Evolutionary conservation across 2,797 vertebrate species (phyloP).

Genomic region (Phrynocephalus vlangalii): DNA sequence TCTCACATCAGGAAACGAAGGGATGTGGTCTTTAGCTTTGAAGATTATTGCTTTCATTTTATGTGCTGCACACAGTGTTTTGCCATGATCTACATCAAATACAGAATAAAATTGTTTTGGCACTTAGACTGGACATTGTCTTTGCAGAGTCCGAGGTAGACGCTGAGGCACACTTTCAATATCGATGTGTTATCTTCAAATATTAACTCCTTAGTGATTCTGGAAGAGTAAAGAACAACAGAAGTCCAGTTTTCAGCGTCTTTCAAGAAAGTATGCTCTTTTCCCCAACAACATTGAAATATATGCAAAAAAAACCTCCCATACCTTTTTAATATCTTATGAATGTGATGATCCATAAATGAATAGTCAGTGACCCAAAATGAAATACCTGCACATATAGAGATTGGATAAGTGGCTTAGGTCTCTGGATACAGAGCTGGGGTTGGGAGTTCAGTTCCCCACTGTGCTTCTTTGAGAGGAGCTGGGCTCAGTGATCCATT

Average conservation of each 20-base stretch:
- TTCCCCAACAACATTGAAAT: neutral
- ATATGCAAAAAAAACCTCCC: neutral
- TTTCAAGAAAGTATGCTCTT: neutral
- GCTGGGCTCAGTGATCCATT: no score
- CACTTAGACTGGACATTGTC: conserved; percentile 14
- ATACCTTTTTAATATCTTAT: neutral
- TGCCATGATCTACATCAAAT: conserved; percentile 45
- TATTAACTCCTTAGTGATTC: conserved; percentile 32
- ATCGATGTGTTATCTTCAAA: conserved; percentile 28
- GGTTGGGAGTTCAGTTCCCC: no score
- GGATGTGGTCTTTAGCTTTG: conserved; percentile 49
- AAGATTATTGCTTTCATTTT: conserved; percentile 59
- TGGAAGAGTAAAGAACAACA: neutral
- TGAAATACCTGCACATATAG: neutral
- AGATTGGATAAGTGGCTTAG: no score
- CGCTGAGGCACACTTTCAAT: conserved; percentile 9
- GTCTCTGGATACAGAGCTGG: no score
- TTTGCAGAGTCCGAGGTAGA: conserved; percentile 32
- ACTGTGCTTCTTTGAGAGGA: no score
- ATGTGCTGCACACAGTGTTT: conserved; percentile 35
- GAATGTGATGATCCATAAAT: neutral
- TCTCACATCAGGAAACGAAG: conserved; percentile 41
- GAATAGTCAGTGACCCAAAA: neutral
- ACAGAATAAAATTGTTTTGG: conserved; percentile 48
- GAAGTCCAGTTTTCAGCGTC: neutral